Base-by-base conservation (phyloP, 64 coral and sea anemone genomes). In the Montipora capricornis region DNA sequence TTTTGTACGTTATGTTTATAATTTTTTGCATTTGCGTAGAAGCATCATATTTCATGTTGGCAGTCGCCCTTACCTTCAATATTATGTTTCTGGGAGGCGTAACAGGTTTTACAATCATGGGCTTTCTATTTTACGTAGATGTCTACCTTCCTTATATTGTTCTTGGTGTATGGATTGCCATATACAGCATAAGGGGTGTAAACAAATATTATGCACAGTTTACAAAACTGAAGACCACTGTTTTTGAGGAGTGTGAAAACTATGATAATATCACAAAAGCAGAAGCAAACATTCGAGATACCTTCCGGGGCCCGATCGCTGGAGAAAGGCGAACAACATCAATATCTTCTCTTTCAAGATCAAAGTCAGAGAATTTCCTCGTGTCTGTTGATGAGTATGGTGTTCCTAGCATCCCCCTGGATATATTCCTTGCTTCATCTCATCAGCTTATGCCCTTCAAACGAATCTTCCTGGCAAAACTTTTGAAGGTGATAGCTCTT, bases 181-280 rank as follows among this genome's bases (percentile, higher is more conserved):
- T 75, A 12, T 99, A 99, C 78, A 92, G 94, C 19, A 57, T 83
- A 15, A 89, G 90, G 66, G 84, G 83, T 50, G 57, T 92, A 47
- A 79, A 91, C 68, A 89, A 81, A 24, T 96, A 94, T 76, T 78
- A 84, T 59, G 73, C 92, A n/a, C 88, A 92, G 15, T 96, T 95
- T 79, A 93, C 91, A 45, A 84, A 85, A 37, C 52, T 99, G 7
- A 91, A 96, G 57, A 91, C 82, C 84, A 89, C 89, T n/a, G 58
- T 99, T 19, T 99, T 99, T 92, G 92, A 99, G 67, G 95, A 94
- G 44, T 96, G 98, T 57, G 95, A 99, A 83, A 93, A 90, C 16
- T 90, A 90, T 92, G 98, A 99, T 76, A 73, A 81, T 37, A 92
- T 83, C 14, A 19, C 78, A 0, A 82, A 71, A 89, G 58, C 62